Percentiles rank a stretch among this genome's conserved stretches.
Evolutionary conservation across 2,113 vertebrate species (phyloP).

Genomic region (Burhinus bistriatus): DNA sequence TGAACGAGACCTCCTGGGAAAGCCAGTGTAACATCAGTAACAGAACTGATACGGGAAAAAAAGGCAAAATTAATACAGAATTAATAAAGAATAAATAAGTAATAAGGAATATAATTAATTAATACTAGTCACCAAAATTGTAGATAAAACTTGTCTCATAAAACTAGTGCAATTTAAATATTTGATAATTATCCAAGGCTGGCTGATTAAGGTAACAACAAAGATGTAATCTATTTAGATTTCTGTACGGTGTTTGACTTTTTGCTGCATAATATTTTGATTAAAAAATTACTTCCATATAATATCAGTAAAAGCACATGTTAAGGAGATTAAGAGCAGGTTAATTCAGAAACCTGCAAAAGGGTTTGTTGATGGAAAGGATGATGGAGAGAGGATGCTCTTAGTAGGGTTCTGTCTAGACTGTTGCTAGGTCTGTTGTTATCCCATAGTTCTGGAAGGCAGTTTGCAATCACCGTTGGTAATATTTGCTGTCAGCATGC

Average conservation of each 20-base stretch:
- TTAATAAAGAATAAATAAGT: not conserved
- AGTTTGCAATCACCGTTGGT: not conserved
- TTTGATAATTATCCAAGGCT: slow-evolving; percentile 22
- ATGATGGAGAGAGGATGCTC: not conserved
- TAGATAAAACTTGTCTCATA: not conserved
- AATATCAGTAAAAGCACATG: not conserved
- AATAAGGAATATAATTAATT: not conserved
- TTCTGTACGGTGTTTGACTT: not conserved
- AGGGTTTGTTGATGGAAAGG: not conserved
- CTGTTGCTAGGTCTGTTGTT: not conserved
- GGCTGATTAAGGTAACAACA: slow-evolving; percentile 27
- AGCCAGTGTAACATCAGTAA: not conserved
- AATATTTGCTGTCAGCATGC: not conserved
- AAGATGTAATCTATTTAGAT: not conserved
- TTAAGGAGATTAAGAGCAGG: not conserved
- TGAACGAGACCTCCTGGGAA: not conserved
- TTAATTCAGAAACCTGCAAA: not conserved
- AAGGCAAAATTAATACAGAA: not conserved
- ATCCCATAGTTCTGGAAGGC: not conserved
- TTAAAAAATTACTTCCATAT: slow-evolving; percentile 3
- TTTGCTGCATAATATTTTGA: slow-evolving; percentile 19
- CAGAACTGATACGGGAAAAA: fast-evolving
- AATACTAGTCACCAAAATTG: not conserved
- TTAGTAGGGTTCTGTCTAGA: not conserved
- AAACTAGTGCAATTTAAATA: slow-evolving; percentile 37